phyloP scores from a whole-genome alignment of 2,113 vertebrate genomes.

The Mellivora capensis region DNA sequence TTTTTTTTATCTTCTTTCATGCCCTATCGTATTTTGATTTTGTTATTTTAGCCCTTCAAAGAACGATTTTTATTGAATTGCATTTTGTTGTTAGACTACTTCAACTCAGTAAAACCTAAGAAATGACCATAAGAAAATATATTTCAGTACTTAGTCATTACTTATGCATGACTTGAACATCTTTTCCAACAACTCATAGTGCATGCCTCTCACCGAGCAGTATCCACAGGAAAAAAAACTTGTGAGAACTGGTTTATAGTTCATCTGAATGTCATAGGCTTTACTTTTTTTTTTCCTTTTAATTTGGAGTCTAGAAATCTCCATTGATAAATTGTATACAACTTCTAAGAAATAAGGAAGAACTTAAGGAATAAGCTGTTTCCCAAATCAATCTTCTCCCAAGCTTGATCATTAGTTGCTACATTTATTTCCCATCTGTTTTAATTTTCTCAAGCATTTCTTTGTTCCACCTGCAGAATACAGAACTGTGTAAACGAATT shows the following conservation, averaged over 20 bases:
- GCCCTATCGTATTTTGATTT: not conserved
- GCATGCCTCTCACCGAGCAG: not conserved
- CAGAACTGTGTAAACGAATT: not conserved
- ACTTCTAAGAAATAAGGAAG: not conserved
- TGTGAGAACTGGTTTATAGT: not conserved
- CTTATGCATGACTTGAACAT: not conserved
- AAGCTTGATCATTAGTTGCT: not conserved
- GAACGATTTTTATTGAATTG: not conserved
- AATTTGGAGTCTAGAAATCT: not conserved
- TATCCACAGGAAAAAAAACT: not conserved
- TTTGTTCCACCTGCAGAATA: not conserved
- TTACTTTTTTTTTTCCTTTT: not conserved
- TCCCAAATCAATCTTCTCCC: not conserved
- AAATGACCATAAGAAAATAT: not conserved
- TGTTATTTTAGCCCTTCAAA: not conserved
- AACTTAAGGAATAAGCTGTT: not conserved
- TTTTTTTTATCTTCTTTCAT: not conserved
- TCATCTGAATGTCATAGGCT: not conserved
- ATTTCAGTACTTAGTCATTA: not conserved
- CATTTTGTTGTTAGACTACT: not conserved
- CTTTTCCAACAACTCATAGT: not conserved
- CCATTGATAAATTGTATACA: not conserved
- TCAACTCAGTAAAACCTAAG: not conserved
- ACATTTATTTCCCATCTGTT: not conserved
- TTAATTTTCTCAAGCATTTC: not conserved